A percentile compares a stretch with the other conserved stretches of the same genome.
Evolutionary conservation across 2,113 vertebrate genomes (phyloP).

Genomic region (Phalacrocorax pelagicus): DNA sequence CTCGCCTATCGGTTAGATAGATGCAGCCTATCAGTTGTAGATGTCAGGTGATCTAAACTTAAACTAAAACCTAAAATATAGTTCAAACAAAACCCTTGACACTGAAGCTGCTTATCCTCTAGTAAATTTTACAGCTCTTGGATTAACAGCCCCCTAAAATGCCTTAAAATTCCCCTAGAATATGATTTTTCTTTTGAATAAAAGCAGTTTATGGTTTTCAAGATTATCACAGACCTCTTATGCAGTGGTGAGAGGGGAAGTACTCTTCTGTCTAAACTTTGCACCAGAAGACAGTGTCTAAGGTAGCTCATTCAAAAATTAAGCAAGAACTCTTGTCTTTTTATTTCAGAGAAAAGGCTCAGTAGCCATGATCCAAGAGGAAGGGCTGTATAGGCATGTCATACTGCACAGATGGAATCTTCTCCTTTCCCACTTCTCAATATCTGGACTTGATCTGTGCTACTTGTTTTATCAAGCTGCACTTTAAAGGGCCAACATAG

Average conservation of each 20-base stretch:
- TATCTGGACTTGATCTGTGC: not conserved
- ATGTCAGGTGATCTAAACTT: not conserved
- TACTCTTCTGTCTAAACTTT: not conserved
- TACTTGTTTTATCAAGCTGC: not conserved
- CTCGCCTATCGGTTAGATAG: not conserved
- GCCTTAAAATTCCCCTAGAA: not conserved
- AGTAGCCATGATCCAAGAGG: not conserved
- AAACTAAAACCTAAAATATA: not conserved
- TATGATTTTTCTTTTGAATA: rapidly evolving
- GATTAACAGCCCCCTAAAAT: not conserved
- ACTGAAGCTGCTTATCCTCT: not conserved
- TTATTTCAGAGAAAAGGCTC: not conserved
- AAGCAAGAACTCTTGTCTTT: not conserved
- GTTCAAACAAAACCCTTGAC: not conserved
- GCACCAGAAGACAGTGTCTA: not conserved
- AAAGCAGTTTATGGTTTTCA: not conserved
- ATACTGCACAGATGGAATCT: not conserved
- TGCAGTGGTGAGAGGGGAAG: not conserved
- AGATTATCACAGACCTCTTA: not conserved
- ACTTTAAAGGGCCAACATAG: not conserved
- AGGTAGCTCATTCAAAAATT: not conserved
- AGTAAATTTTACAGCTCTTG: not conserved
- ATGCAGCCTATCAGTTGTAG: not conserved
- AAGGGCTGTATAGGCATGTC: not conserved
- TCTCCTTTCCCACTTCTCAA: not conserved